Evolutionary conservation across 2,888 invertebrate species (phyloP), one percentile per base, ranked within the genome.

Genomic region (Cephus pulcher): DNA sequence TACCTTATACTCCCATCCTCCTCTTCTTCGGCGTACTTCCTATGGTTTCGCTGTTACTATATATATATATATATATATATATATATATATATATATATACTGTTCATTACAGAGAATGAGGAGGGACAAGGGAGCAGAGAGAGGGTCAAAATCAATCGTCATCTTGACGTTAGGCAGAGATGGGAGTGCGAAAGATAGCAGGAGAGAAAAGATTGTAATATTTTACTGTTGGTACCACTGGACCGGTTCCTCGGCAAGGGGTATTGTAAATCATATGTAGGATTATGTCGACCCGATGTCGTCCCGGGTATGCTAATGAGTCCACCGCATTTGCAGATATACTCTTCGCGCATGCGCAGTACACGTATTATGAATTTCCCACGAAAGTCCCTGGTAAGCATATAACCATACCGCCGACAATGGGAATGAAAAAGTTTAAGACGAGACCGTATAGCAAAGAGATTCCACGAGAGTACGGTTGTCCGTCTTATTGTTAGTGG

Each of bases 211-310:
- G 56, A 23, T 23, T 56, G 9, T 56, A 56, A 56, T 23, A 56
- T 56, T 56, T 56, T 56, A 56, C 56, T 56, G 23, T 56, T 56
- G 56, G 56, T 56, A 56, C 23, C 23, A 23, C 56, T 82, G 83
- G 83, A 86, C 87, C 85, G 88, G 86, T 87, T 87, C 80, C 82
- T 75, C 78, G 78, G 79, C 23, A 76, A 80, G 78, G 80, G 82
- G 78, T 83, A 85, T 83, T 85, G 86, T 88, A 87, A 88, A 87
- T 88, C 88, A 87, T 87, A 83, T 75, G 79, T 76, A 83, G 84
- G 85, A 86, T 87, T 84, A 85, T 84, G 83, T 82, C 82, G 80
- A 82, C 76, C 74, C 79, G 80, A 83, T 84, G 82, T 81, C 85
- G 80, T 82, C 80, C 70, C 85, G 76, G 79, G 82, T 85, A 88